phyloP scores from a whole-genome alignment of 2,113 vertebrate species.

The Corydoras maculifer region DNA sequence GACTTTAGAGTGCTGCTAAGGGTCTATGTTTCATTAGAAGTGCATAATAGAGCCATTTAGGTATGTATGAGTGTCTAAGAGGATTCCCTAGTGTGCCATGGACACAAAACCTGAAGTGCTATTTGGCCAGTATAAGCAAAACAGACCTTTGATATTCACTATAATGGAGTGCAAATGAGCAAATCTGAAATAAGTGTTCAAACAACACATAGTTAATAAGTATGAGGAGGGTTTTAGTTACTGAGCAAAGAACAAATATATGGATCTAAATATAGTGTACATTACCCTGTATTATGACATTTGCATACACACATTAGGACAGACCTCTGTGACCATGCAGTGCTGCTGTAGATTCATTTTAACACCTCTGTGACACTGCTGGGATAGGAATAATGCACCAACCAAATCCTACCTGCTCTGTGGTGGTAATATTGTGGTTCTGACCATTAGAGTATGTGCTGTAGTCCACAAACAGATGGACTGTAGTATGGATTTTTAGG shows the following conservation, averaged over 20 bases:
- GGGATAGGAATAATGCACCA: too few species aligned
- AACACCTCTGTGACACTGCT: too few species aligned
- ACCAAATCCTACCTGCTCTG: too few species aligned
- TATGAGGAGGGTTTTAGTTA: background rate
- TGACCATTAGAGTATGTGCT: too few species aligned
- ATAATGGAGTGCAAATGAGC: background rate
- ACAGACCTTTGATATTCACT: constrained; percentile 27
- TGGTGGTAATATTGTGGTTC: too few species aligned
- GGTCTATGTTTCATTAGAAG: constrained; percentile 25
- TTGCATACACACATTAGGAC: background rate
- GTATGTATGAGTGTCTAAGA: constrained; percentile 13
- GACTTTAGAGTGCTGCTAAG: constrained; percentile 4
- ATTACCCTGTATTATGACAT: background rate
- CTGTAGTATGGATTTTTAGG: too few species aligned
- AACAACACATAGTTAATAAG: constrained; percentile 1
- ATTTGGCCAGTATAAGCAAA: constrained; percentile 28
- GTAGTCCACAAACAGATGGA: too few species aligned
- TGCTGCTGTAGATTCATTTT: too few species aligned
- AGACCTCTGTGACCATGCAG: too few species aligned
- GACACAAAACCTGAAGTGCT: background rate
- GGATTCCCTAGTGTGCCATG: constrained; percentile 14
- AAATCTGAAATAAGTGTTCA: constrained; percentile 16
- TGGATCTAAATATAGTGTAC: too few species aligned
- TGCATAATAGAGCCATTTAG: constrained; percentile 8
- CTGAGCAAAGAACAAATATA: too few species aligned